A percentile compares a stretch with the other conserved stretches of the same genome.
These are phyloP conservation scores for Thereva unica DNA, from an alignment of 2,888 invertebrate genomes.

Conservation along the genomic window DNA sequence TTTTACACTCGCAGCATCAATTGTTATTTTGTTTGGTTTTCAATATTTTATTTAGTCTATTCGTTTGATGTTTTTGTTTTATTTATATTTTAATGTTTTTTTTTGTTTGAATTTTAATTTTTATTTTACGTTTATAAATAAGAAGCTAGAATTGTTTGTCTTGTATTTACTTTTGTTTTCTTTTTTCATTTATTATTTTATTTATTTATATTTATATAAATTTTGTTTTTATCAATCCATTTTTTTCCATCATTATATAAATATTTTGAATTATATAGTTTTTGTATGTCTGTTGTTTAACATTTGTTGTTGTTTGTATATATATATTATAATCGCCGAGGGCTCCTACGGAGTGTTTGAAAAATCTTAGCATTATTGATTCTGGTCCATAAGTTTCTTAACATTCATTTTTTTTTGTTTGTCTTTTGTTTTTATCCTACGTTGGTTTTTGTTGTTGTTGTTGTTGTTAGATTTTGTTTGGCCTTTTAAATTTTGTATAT, in stretches of 20 bases:
- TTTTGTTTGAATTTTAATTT: constrained; percentile 11
- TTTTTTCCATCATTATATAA: no score
- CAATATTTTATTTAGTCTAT: constrained; percentile 12
- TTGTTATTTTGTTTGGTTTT: no score
- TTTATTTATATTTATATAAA: neutral
- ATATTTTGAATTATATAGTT: neutral
- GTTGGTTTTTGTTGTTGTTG: no score
- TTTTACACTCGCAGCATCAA: no score
- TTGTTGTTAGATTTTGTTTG: constrained; percentile 6
- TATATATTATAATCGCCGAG: constrained; percentile 28
- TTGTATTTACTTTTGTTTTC: neutral
- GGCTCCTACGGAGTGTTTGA: constrained; percentile 31
- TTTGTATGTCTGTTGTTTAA: neutral
- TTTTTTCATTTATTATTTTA: neutral
- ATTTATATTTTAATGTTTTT: neutral
- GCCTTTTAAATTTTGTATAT: constrained; percentile 26
- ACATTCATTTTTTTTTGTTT: constrained; percentile 17
- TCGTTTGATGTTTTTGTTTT: constrained; percentile 12
- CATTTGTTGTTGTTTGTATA: neutral
- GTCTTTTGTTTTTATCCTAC: no score
- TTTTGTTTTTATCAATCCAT: no score
- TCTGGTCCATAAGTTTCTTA: constrained; percentile 33
- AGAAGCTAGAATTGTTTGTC: neutral
- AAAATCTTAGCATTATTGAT: constrained; percentile 28
- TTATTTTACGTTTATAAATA: constrained; percentile 17